These are phyloP conservation scores for Cathartes aura DNA, from an alignment of 2,113 vertebrate species.

Conservation along the genomic window DNA sequence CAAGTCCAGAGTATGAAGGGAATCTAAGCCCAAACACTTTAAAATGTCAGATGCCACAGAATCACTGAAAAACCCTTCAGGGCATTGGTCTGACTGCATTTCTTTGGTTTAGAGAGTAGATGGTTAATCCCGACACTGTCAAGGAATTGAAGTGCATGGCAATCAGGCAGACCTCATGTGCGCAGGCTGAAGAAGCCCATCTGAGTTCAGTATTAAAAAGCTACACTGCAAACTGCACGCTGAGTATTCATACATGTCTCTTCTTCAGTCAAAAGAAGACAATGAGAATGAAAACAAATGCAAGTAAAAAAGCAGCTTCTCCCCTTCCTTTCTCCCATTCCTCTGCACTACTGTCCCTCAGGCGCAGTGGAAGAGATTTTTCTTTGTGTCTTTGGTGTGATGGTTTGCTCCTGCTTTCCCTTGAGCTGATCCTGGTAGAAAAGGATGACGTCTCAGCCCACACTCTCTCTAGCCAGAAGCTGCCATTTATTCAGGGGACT, in stretches of 20 bases:
- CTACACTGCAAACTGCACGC: background rate
- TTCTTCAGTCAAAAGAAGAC: background rate
- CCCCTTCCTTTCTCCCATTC: background rate
- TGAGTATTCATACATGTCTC: background rate
- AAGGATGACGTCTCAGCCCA: background rate
- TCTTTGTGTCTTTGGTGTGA: background rate
- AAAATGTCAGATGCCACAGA: slow-evolving; percentile 3
- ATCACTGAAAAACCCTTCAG: background rate
- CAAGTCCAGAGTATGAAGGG: background rate
- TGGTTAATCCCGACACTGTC: background rate
- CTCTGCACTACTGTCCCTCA: background rate
- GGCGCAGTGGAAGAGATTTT: background rate
- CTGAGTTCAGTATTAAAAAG: background rate
- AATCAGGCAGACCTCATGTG: background rate
- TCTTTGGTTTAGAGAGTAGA: slow-evolving; percentile 9
- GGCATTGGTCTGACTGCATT: background rate
- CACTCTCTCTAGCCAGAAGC: background rate
- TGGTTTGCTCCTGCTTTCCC: background rate
- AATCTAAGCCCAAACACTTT: background rate
- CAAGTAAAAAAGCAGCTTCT: background rate
- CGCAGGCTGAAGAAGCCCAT: background rate
- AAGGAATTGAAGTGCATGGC: background rate
- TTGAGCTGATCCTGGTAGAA: background rate
- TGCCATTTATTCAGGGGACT: background rate
- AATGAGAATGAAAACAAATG: background rate